phyloP scores from a whole-genome alignment of 92 coral and sea anemone genomes.

The Zoanthus sansibaricus region DNA sequence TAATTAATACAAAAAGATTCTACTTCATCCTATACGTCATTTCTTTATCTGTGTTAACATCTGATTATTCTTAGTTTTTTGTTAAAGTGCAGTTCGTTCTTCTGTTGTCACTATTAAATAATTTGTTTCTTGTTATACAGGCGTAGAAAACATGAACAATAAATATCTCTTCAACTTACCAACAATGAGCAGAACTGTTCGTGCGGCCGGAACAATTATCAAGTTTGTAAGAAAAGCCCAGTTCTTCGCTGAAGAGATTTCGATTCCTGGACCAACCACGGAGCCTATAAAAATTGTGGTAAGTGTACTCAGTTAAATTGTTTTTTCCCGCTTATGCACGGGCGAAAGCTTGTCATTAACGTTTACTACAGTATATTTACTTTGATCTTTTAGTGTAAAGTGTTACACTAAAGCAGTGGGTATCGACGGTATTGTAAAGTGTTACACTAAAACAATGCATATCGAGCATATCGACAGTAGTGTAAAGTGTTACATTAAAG shows the following conservation, averaged over 20 bases:
- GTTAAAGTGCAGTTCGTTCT: not conserved
- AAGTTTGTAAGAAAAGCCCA: slow-evolving; percentile 64
- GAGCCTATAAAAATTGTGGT: slow-evolving; percentile 75
- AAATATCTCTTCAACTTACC: slow-evolving; percentile 63
- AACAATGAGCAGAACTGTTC: slow-evolving; percentile 60
- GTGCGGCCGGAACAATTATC: slow-evolving; percentile 77
- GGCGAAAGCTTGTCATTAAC: no score
- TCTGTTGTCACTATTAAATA: not conserved
- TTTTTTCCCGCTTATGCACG: not conserved
- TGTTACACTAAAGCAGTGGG: no score
- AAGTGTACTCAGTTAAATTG: slow-evolving; percentile 12
- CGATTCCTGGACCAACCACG: slow-evolving; percentile 84
- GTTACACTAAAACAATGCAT: no score
- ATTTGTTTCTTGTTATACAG: slow-evolving; percentile 31
- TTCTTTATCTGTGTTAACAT: no score
- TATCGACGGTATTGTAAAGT: no score
- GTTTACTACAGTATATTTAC: no score
- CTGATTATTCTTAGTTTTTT: no score
- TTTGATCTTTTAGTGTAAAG: no score
- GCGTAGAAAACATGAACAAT: slow-evolving; percentile 59
- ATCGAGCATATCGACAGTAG: no score
- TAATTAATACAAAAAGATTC: no score
- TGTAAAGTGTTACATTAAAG: no score
- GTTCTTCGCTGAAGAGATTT: slow-evolving; percentile 69
- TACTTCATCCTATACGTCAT: no score